Conservation (phyloP, 2,797 vertebrate genomes). For the Aphelocoma californica region DNA sequence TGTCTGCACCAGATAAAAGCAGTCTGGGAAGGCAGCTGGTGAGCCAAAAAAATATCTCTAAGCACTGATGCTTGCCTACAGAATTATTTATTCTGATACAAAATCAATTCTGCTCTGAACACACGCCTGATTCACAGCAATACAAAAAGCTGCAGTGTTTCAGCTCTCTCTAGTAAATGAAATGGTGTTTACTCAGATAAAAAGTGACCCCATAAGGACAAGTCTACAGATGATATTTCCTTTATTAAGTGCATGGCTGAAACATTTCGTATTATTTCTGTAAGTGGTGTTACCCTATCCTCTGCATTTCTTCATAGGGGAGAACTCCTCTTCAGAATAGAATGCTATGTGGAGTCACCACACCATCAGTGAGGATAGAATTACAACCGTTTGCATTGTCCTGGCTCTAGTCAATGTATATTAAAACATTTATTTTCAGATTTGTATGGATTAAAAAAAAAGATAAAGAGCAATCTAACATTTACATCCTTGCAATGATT, state of each 20-base stretch:
- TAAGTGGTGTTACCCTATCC: not conserved
- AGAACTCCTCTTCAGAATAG: not conserved
- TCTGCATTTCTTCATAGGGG: not conserved
- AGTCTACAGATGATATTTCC: not conserved
- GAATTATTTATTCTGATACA: constrained; percentile 12
- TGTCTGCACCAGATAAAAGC: not conserved
- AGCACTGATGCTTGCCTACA: not conserved
- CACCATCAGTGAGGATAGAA: not conserved
- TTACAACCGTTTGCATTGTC: not conserved
- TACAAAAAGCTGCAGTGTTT: not conserved
- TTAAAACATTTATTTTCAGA: not conserved
- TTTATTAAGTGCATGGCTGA: not conserved
- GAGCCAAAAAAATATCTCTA: constrained; percentile 1
- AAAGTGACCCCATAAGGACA: not conserved
- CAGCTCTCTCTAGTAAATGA: not conserved
- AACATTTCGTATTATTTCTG: not conserved
- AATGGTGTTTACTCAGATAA: not conserved
- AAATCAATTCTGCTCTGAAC: not conserved
- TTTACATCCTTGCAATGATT: not conserved
- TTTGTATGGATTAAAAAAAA: not conserved
- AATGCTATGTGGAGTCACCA: not conserved
- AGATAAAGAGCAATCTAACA: not conserved
- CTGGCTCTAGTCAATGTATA: not conserved
- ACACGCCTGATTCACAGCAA: not conserved
- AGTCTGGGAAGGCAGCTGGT: not conserved